phyloP scores from a whole-genome alignment of 1,140 invertebrate genomes.

The Rhagoletis zephyria region DNA sequence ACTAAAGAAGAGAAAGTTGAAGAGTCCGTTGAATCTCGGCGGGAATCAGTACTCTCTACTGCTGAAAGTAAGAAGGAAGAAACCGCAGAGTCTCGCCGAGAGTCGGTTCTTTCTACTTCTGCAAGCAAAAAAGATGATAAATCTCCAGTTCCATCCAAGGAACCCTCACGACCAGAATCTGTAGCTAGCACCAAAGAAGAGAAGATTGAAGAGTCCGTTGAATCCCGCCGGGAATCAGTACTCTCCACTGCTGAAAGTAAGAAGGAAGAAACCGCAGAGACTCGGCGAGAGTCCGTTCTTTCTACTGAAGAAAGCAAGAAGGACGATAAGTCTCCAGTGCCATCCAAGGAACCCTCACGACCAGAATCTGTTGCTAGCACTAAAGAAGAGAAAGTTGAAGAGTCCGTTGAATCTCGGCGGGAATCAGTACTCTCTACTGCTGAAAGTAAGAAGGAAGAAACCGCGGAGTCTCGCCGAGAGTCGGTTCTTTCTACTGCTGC shows the following conservation, averaged over 20 bases:
- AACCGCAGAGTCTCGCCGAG: background rate
- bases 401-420: conserved; percentile 59
- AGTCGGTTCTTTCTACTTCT: background rate
- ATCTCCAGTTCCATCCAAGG: conserved; percentile 54
- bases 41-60: conserved; percentile 55
- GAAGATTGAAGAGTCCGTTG: conserved; percentile 12
- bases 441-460: conserved; percentile 57
- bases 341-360: conserved; percentile 55
- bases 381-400: background rate
- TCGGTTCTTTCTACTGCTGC: conserved; percentile 53
- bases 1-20: conserved; percentile 47
- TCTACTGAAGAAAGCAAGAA: conserved; percentile 56
- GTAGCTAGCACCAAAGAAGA: conserved; percentile 51
- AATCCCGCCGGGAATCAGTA: background rate
- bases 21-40: conserved; percentile 40
- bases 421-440: conserved; percentile 59
- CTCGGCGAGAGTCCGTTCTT: background rate
- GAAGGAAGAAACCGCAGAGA: background rate
- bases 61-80: conserved; percentile 52
- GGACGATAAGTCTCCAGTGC: conserved; percentile 56
- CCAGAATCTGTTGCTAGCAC: too few species aligned
- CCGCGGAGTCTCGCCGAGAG: background rate
- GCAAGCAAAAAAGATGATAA: conserved; percentile 50
- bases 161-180: conserved; percentile 55
- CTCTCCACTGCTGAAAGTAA: background rate